Conservation (phyloP, 2,797 vertebrate genomes). For the Anisognathus igniventris region DNA sequence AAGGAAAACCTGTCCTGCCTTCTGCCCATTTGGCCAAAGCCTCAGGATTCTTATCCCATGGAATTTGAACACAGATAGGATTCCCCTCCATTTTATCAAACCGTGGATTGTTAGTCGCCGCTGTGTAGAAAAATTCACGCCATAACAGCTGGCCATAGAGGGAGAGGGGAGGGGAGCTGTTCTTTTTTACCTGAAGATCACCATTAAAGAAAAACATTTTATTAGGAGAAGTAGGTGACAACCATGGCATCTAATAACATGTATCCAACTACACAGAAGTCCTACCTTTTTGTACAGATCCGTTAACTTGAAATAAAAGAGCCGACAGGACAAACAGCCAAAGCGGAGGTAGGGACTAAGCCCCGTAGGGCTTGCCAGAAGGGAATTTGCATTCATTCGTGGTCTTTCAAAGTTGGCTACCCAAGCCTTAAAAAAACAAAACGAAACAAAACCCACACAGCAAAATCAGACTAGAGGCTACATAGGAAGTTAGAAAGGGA, state of each 20-base stretch:
- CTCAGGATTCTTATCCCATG: conserved; percentile 93
- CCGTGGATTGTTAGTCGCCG: conserved; percentile 90
- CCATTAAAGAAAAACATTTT: conserved; percentile 4
- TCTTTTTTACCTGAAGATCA: conserved; percentile 87
- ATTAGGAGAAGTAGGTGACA: neutral
- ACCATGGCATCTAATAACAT: neutral
- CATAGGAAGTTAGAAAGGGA: neutral
- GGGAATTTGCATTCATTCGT: conserved; percentile 91
- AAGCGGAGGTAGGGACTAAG: conserved; percentile 94
- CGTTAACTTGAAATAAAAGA: conserved; percentile 93
- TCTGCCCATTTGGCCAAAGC: conserved; percentile 96
- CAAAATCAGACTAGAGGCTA: neutral
- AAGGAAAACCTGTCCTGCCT: conserved; percentile 90
- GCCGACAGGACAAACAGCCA: conserved; percentile 91
- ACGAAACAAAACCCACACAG: neutral
- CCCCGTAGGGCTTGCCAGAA: conserved; percentile 91
- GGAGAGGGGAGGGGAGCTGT: conserved; percentile 87
- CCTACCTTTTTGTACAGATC: conserved; percentile 93
- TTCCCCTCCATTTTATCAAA: conserved; percentile 99
- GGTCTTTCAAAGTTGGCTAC: conserved; percentile 94
- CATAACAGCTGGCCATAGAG: conserved; percentile 92
- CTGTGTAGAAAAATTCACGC: conserved; percentile 95
- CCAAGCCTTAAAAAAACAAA: conserved; percentile 81
- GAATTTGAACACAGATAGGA: conserved; percentile 93
- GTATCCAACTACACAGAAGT: neutral